Percentiles rank a stretch among this genome's conserved stretches.
phyloP scores from a whole-genome alignment of 2,888 invertebrate species.

The Himalopsyche tibetana region DNA sequence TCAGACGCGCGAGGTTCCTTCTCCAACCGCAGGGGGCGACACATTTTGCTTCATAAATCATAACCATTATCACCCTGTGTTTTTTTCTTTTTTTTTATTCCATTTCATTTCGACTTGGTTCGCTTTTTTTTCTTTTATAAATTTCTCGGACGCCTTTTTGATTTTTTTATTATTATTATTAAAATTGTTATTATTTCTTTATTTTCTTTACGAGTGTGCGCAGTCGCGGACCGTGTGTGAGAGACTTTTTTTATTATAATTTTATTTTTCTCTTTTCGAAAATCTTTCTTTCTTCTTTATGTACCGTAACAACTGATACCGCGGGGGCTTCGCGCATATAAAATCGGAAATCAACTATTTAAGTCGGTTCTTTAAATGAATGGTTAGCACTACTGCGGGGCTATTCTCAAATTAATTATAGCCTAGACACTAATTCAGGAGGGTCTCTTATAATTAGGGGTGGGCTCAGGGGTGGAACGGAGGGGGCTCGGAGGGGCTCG shows the following conservation, averaged over 20 bases:
- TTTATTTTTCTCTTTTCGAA: slow-evolving; percentile 48
- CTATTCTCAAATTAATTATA: too few species aligned
- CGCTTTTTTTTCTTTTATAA: slow-evolving; percentile 45
- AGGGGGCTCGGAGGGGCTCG: too few species aligned
- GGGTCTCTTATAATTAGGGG: too few species aligned
- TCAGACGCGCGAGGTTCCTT: slow-evolving; percentile 57
- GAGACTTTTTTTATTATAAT: slow-evolving; percentile 42
- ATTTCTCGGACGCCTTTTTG: slow-evolving; percentile 32
- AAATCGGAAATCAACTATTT: neutral
- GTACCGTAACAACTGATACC: slow-evolving; percentile 49
- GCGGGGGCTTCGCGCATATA: slow-evolving; percentile 24
- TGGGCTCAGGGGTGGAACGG: too few species aligned
- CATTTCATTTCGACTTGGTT: slow-evolving; percentile 52
- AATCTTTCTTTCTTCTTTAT: slow-evolving; percentile 48
- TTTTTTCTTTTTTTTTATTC: slow-evolving; percentile 51
- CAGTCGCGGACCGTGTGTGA: slow-evolving; percentile 42
- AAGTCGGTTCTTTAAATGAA: too few species aligned
- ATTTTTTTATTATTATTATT: slow-evolving; percentile 49
- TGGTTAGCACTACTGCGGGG: too few species aligned
- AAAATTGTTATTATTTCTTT: slow-evolving; percentile 48
- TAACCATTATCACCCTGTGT: slow-evolving; percentile 64
- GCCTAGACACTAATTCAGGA: too few species aligned
- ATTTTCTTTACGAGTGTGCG: slow-evolving; percentile 35
- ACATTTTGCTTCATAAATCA: slow-evolving; percentile 65
- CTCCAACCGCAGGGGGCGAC: slow-evolving; percentile 64